Evolutionary conservation across 2,113 vertebrate species (phyloP), one percentile per base, ranked within the genome.

Genomic region (Scomber japonicus): DNA sequence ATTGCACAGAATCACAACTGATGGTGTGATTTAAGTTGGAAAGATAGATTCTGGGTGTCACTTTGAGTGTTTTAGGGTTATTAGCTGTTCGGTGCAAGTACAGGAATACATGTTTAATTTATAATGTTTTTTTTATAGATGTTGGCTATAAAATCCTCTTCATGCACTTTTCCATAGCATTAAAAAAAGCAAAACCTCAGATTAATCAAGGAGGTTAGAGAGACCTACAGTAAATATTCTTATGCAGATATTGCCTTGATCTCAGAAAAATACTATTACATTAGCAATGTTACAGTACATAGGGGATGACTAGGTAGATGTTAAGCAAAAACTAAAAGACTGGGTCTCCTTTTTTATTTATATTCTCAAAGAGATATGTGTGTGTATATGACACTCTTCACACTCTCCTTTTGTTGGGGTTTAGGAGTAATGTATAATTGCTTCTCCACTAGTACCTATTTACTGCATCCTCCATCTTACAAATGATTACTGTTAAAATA

Each of bases 91-190:
- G 62, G 16, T 71, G 65, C 30, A 12, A 53, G 49, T 35, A 35
- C 66, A 31, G 70, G 30, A 71, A 84, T 90, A 73, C 76, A 78
- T 87, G 54, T 67, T 88, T 75, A 62, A 89, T 91, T 83, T 83
- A 74, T 85, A 49, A 54, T 64, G 40, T 40, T 40, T 40, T 0
- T 27, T 80, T 89, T 90, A 87, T 78, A 55, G 78, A 48, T 54
- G 40, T 75, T 89, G 87, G 87, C 87, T 57, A 24, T 75, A 79
- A 70, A 85, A 13, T 57, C 19, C n/a, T 45, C 73, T 75, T 80
- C 53, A 53, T 56, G 40, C 68, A 64, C 30, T 66, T 76, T 35
- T 66, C 27, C 14, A 56, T n/a, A 49, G 45, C 55, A 49, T 7
- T 54, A 60, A 49, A 62, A 75, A 79, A 65, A 55, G 51, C 17